Base-by-base conservation (phyloP, 2,888 invertebrate species). In the Nephrotoma flavescens region DNA sequence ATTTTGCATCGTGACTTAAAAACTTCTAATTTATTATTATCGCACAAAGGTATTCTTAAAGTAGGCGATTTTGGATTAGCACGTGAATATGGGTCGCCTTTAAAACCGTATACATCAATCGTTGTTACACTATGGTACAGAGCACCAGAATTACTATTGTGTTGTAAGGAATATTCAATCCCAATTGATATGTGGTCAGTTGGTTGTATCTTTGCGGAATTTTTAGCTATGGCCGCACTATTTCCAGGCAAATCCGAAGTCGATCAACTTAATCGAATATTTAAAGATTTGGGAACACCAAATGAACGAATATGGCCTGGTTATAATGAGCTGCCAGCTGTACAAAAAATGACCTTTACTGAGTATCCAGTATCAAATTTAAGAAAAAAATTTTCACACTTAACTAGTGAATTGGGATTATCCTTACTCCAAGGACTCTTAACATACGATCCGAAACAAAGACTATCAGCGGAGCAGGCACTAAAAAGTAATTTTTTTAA, bases 121-220 rank as follows among this genome's bases (percentile, higher is more conserved):
- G 99, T 99, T 12, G 99, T 99, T 0, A 99, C 99, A 0, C 92
- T 99, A 84, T 99, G 99, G 99, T 99, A 99, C 92, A 94, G 99
- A 86, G 97, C 99, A 0, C 99, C 99, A 0, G 99, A 99, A 91
- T 92, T 99, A 86, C 92, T 99, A 71, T 94, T 99, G 6, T 97
- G 98, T 89, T 94, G 95, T 57, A 97, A 96, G 90, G 96, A 97
- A 91, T 99, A 99, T 92, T 98, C 99, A 0, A 98, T 98, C 0
- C 97, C 97, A 0, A 97, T 99, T 87, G 99, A 99, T 91, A 95
- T 99, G 93, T 99, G 99, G 99, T 95, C 94, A 86, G 97, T 97
- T 15, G 99, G 99, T 3, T 99, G 99, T 91, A 99, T 99, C 89
- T 99, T 99, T 92, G 99, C 97, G 0, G 99, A 99, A 91, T 95